These are phyloP conservation scores for Vanessa tameamea DNA, from an alignment of 1,140 invertebrate species.

Conservation along the genomic window DNA sequence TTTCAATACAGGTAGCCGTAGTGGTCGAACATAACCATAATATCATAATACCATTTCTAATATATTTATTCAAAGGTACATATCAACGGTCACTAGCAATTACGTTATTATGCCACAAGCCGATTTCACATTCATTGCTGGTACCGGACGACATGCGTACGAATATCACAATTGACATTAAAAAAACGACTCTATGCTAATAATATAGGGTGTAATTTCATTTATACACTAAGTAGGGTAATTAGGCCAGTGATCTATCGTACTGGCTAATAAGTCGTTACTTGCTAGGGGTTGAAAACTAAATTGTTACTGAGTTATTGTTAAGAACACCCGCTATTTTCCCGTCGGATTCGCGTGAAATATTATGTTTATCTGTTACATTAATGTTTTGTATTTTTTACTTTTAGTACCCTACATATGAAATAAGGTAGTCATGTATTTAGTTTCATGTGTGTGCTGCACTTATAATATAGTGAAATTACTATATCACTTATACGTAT, in stretches of 20 bases:
- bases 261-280: slow-evolving; percentile 33
- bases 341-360: slow-evolving; percentile 27
- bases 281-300: slow-evolving; percentile 40
- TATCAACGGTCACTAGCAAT: slow-evolving; percentile 22
- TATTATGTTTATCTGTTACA: neutral
- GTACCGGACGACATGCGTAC: slow-evolving; percentile 15
- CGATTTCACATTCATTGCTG: slow-evolving; percentile 32
- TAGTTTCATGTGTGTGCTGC: no score
- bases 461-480: no score
- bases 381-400: neutral
- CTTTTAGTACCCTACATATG: neutral
- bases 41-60: slow-evolving; percentile 9
- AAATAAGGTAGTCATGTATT: no score
- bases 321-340: slow-evolving; percentile 32
- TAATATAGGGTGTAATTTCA: slow-evolving; percentile 3
- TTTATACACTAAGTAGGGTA: neutral
- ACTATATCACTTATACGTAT: no score
- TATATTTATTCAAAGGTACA: slow-evolving; percentile 11
- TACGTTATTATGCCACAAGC: slow-evolving; percentile 33
- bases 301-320: slow-evolving; percentile 27
- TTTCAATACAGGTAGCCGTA: neutral
- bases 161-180: neutral
- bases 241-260: slow-evolving; percentile 36
- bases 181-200: neutral
- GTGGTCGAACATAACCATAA: neutral